Base-by-base conservation (phyloP, 2,888 invertebrate species). In the Ryuthela nishihirai region DNA sequence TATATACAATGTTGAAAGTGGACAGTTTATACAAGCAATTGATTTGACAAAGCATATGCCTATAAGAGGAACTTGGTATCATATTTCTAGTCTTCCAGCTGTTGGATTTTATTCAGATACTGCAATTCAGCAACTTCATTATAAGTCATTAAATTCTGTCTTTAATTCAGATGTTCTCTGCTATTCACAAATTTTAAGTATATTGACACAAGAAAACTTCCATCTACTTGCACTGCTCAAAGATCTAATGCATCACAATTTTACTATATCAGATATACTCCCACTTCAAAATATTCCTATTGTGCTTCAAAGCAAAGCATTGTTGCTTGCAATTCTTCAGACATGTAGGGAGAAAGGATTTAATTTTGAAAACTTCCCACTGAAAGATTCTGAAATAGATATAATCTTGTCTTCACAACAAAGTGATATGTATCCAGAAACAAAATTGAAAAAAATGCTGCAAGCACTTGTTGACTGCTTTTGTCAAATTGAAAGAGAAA, bases 341-440 rank as follows among this genome's bases (percentile, higher is more conserved):
- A 44, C 43, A 4, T 59, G 59, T 20, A n/a, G 59, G 23, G 59
- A 59, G 29, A 59, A 59, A 12, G 44, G 44, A 15, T 48, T 53
- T 18, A 38, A 52, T 18, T 34, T 40, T n/a, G 26, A 34, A 15
- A 40, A 59, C 23, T 59, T 59, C 26, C 59, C 59, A 7, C 12
- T 59, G 1, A 39, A 43, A 25, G 41, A 47, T 9, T 7, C 29
- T 2, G 32, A 42, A 17, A 43, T 46, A 9, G 15, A 34, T 2
- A 3, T 44, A 3, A n/a, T 59, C n/a, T 21, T 38, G 23, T 34
- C 38, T n/a, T 23, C 32, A 17, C 38, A 42, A 32, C 17, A 32
- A n/a, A 23, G 17, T 12, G 18, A 15, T 10, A 23, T 43, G 3
- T n/a, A n/a, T n/a, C 43, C 53, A 6, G 25, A 39, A 18, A 59